Conservation (phyloP, 2,888 invertebrate species). For the Mythimna albipuncta region DNA sequence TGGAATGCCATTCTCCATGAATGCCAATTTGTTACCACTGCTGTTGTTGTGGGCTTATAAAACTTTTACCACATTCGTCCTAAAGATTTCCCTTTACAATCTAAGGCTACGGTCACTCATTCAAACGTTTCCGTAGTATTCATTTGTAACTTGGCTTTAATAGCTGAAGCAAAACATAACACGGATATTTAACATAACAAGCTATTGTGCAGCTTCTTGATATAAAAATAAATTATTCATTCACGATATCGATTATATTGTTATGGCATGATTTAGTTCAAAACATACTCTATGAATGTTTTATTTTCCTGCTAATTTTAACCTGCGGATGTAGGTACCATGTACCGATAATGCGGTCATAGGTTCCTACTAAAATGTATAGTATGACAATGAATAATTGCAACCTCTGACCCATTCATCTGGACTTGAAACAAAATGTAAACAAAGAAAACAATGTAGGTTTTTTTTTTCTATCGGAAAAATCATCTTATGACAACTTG, state of each 20-base stretch:
- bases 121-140: not conserved
- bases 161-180: slow-evolving; percentile 25
- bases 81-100: too few species aligned
- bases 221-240: slow-evolving; percentile 28
- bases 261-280: slow-evolving; percentile 5
- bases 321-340: not conserved
- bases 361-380: too few species aligned
- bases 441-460: too few species aligned
- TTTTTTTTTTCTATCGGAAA: too few species aligned
- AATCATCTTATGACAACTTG: too few species aligned
- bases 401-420: too few species aligned
- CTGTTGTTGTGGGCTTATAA: too few species aligned
- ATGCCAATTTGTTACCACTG: too few species aligned
- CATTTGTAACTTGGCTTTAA: not conserved
- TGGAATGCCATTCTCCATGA: too few species aligned
- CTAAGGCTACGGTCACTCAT: too few species aligned
- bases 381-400: not conserved
- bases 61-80: too few species aligned
- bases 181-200: slow-evolving; percentile 39
- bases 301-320: slow-evolving; percentile 13
- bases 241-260: slow-evolving; percentile 11
- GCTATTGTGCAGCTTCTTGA: slow-evolving; percentile 31
- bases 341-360: not conserved
- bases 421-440: too few species aligned
- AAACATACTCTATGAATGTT: not conserved